Base-by-base conservation (phyloP, 2,888 invertebrate species). In the Corbicula japonica region DNA sequence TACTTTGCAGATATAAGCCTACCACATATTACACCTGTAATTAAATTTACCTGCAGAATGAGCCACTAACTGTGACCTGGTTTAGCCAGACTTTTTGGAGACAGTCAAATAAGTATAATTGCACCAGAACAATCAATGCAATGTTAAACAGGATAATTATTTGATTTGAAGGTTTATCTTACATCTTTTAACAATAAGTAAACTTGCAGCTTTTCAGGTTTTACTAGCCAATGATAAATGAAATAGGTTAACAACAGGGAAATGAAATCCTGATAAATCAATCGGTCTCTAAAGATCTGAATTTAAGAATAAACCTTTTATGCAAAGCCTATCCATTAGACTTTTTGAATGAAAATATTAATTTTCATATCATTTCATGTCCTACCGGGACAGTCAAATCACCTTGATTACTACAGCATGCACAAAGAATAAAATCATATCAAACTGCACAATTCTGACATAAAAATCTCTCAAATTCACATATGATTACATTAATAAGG, bases 401-500 rank as follows among this genome's bases (percentile, higher is more conserved):
- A 58, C 58, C 58, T 28, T 23, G 18, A 38, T 28, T 48, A 35
- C n/a, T 41, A 52, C 41, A 30, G n/a, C 38, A 10, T 3, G 50
- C 23, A 35, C 38, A 26, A 32, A 46, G 48, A 52, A 12, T 28
- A n/a, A 61, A 61, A 35, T 61, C 61, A 61, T 35, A 41, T 28
- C 61, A 34, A 35, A 66, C 56, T 58, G 63, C 46, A 58, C 34
- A 44, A 23, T 34, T 54, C 32, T n/a, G 48, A 63, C 48, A 21
- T 48, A 44, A 41, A 63, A 63, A 63, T 26, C 34, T 48, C 26
- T 63, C 44, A 38, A n/a, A 46, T 41, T 69, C 34, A 46, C 56
- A 69, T 21, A 54, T 54, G 66, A 66, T 66, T 66, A 66, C 58
- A 69, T 69, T 69, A 62, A 62, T 72, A 72, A 61, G 52, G 34